phyloP scores from a whole-genome alignment of 2,113 vertebrate species.

The Crotalus tigris region DNA sequence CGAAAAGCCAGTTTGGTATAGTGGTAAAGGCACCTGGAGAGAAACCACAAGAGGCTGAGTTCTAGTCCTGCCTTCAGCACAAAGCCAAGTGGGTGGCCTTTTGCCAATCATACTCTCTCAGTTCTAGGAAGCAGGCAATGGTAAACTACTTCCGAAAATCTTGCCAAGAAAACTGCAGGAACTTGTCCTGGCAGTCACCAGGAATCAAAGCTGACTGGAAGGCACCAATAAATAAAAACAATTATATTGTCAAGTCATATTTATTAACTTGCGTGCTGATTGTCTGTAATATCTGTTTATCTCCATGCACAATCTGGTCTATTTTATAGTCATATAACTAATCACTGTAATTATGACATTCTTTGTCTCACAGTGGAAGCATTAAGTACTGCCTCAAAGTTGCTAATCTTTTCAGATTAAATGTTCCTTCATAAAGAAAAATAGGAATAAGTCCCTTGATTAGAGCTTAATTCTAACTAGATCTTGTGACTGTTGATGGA shows the following conservation, averaged over 20 bases:
- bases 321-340: not conserved
- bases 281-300: constrained; percentile 11
- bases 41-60: not conserved
- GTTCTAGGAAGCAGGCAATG: not conserved
- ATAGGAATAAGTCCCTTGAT: not conserved
- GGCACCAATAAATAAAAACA: not conserved
- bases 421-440: not conserved
- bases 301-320: not conserved
- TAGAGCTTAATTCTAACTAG: not conserved
- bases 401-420: not conserved
- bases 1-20: not conserved
- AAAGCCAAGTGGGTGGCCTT: not conserved
- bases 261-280: constrained; percentile 9
- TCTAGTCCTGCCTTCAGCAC: not conserved
- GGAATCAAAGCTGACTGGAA: not conserved
- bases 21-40: not conserved
- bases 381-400: not conserved
- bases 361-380: not conserved
- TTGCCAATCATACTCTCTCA: not conserved
- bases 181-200: not conserved
- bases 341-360: constrained; percentile 22
- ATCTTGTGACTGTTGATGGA: not conserved
- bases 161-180: not conserved
- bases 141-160: not conserved
- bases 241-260: constrained; percentile 21